These are phyloP conservation scores for Callorhinus ursinus DNA, from an alignment of 2,113 vertebrate genomes.

Conservation along the genomic window DNA sequence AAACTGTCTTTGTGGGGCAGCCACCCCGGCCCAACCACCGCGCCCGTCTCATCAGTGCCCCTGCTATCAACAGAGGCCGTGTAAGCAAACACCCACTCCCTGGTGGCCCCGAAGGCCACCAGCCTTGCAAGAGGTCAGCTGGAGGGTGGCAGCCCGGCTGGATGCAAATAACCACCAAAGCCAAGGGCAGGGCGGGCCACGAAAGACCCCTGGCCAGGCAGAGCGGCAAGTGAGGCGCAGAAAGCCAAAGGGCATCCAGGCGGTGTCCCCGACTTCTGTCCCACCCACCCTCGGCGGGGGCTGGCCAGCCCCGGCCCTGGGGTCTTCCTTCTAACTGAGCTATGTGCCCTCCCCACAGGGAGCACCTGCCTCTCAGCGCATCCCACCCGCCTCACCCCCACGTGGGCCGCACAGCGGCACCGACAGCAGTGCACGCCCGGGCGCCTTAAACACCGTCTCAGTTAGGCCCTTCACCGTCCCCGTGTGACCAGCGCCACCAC, in stretches of 20 bases:
- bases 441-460: fast-evolving
- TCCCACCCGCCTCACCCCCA: background rate
- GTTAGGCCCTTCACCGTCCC: fast-evolving
- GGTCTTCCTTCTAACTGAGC: background rate
- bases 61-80: background rate
- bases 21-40: background rate
- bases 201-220: background rate
- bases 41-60: background rate
- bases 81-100: background rate
- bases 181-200: background rate
- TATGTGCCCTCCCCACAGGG: background rate
- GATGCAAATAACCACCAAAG: background rate
- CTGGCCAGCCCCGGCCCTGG: background rate
- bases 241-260: background rate
- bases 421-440: fast-evolving
- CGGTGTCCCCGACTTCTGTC: fast-evolving
- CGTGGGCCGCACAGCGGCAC: background rate
- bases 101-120: background rate
- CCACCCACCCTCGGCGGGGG: fast-evolving
- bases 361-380: background rate
- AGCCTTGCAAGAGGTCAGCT: background rate
- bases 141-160: background rate
- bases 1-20: slow-evolving; percentile 11
- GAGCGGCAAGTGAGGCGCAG: background rate
- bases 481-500: fast-evolving